Evolutionary conservation across 2,113 vertebrate species (phyloP), one percentile per base, ranked within the genome.

Genomic region (Cynopterus brachyotis): DNA sequence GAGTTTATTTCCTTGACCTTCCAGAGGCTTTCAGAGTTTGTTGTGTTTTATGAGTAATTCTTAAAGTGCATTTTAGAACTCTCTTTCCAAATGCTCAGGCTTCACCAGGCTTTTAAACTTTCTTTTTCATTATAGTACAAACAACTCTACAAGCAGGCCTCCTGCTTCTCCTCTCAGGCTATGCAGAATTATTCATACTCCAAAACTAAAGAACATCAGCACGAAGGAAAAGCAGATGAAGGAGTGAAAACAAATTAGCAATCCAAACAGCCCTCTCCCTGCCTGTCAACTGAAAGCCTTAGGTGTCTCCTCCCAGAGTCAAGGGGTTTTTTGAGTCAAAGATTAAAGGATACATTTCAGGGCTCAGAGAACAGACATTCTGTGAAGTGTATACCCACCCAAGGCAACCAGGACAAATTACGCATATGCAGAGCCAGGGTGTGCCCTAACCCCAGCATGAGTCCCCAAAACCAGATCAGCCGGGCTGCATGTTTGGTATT

Each of bases 161-260:
- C 97, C 97, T n/a, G 95, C 91, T 93, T 95, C 96, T 95, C 30
- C 95, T 97, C 95, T 96, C 91, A 37, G 95, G 98, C 97, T 87
- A 87, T 35, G 85, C 12, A 0, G 89, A 97, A 97, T 98, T 98
- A 98, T 98, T 98, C 98, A 97, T 97, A 91, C 47, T 76, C 93
- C 37, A 67, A 97, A 95, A 97, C 97, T 93, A 76, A 96, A 96
- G 86, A 97, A 94, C 57, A 89, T 64, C 45, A 57, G 40, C 83
- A 94, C 6, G 94, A 91, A 95, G 64, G 85, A 86, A 96, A 97
- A 96, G 92, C 95, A 97, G 96, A 89, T 22, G 32, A 95, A 94
- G 75, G 82, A 95, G 94, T 72, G 72, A 97, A 97, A 97, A 96
- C 86, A 96, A 97, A 97, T 97, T 96, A 98, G 94, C 93, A 96